Conservation (phyloP, 2,888 invertebrate species). For the Aricia artaxerxes region DNA sequence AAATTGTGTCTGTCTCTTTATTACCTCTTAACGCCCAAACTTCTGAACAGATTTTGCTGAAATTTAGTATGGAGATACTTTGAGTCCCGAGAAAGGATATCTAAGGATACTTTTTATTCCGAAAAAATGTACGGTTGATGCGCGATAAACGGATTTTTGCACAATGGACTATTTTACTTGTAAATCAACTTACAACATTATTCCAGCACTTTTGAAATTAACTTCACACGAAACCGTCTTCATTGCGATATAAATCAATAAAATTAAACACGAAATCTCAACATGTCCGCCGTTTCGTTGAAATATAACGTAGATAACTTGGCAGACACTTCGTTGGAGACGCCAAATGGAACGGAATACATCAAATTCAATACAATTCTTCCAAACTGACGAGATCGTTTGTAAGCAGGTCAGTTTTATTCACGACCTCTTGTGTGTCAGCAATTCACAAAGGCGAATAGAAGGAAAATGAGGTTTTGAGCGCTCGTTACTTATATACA, state of each 20-base stretch:
- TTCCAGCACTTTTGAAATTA: not conserved
- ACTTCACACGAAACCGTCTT: not conserved
- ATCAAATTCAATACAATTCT: conserved; percentile 38
- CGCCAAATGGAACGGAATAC: conserved; percentile 35
- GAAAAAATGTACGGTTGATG: too few species aligned
- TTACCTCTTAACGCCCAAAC: too few species aligned
- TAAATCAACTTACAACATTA: not conserved
- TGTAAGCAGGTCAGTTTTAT: conserved; percentile 66
- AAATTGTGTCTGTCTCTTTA: too few species aligned
- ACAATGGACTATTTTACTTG: too few species aligned
- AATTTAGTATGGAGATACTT: too few species aligned
- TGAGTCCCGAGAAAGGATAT: too few species aligned
- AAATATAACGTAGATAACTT: conserved; percentile 24
- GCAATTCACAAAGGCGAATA: conserved; percentile 44
- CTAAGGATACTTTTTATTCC: too few species aligned
- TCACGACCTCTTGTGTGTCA: conserved; percentile 48
- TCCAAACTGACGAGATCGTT: conserved; percentile 52
- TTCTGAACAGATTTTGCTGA: too few species aligned
- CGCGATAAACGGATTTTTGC: too few species aligned
- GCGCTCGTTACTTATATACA: not conserved
- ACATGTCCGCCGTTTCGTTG: conserved; percentile 1
- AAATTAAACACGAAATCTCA: conserved; percentile 10
- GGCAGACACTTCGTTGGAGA: not conserved
- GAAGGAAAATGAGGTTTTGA: not conserved
- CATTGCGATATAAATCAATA: conserved; percentile 11